Evolutionary conservation across 2,888 invertebrate species (phyloP).

Genomic region (Glaucopsyche alexis): DNA sequence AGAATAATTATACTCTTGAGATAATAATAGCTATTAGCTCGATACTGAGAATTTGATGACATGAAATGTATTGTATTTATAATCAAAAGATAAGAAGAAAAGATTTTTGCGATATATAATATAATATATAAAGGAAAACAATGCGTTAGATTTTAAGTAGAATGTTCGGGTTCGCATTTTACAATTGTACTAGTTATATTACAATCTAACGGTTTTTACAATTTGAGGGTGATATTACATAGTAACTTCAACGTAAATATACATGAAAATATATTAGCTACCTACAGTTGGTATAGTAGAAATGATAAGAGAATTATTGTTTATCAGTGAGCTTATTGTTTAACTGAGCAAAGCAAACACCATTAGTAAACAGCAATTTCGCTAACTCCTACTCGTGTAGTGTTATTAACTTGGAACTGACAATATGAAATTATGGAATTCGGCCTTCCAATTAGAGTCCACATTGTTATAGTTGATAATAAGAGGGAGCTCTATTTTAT

Average conservation of each 20-base stretch:
- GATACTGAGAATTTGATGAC: background rate
- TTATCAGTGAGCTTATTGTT: conserved; percentile 20
- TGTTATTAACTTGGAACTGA: conserved; percentile 12
- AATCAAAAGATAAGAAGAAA: background rate
- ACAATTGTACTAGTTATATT: too few relatives aligned
- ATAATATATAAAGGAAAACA: background rate
- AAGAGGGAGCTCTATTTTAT: background rate
- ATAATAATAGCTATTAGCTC: background rate
- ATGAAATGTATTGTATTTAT: background rate
- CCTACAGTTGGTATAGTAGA: too few relatives aligned
- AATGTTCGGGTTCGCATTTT: too few relatives aligned
- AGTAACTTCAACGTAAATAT: too few relatives aligned
- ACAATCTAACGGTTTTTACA: too few relatives aligned
- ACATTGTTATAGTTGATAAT: conserved; percentile 19
- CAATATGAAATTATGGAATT: conserved; percentile 18
- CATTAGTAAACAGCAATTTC: conserved; percentile 20
- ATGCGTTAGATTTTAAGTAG: too few relatives aligned
- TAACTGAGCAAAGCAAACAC: conserved; percentile 10
- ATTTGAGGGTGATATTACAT: too few relatives aligned
- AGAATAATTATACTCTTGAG: background rate
- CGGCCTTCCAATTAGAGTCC: conserved; percentile 2
- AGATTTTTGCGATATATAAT: background rate
- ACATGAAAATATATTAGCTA: too few relatives aligned
- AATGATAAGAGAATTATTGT: background rate
- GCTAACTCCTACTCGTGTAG: background rate